Conservation (phyloP, 2,888 invertebrate genomes). For the Epistrophe grossulariae region DNA sequence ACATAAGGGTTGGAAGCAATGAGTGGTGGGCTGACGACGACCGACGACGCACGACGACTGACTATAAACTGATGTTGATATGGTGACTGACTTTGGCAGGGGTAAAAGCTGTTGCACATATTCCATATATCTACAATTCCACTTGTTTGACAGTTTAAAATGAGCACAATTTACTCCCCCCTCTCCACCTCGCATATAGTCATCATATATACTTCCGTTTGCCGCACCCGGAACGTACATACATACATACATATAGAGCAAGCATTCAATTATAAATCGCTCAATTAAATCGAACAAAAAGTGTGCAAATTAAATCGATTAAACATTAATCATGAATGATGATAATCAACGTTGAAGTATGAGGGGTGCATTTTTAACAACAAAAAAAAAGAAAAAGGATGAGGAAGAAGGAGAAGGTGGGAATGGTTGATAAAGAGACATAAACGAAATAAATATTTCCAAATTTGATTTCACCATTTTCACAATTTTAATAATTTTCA, state of each 20-base stretch:
- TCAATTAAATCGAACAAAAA: conserved; percentile 76
- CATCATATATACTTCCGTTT: neutral
- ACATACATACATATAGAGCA: too few species aligned
- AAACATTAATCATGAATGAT: conserved; percentile 74
- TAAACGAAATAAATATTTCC: conserved; percentile 37
- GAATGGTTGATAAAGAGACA: conserved; percentile 2
- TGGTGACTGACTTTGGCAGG: conserved; percentile 6
- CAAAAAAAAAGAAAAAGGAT: neutral
- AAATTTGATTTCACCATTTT: conserved; percentile 68
- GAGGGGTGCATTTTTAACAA: neutral
- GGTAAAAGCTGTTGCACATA: conserved; percentile 60
- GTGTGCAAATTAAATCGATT: conserved; percentile 74
- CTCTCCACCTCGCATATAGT: neutral
- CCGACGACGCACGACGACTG: too few species aligned
- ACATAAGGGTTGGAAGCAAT: conserved; percentile 43
- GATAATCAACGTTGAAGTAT: conserved; percentile 54
- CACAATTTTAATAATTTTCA: conserved; percentile 59
- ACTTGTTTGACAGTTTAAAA: conserved; percentile 45
- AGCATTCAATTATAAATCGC: conserved; percentile 74
- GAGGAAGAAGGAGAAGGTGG: neutral
- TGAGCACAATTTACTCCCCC: neutral
- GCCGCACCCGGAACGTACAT: neutral
- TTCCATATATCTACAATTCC: conserved; percentile 8
- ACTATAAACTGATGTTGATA: neutral
- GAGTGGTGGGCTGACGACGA: neutral